Conservation (phyloP, 1,140 invertebrate genomes). For the Bursaphelenchus mucronatus region DNA sequence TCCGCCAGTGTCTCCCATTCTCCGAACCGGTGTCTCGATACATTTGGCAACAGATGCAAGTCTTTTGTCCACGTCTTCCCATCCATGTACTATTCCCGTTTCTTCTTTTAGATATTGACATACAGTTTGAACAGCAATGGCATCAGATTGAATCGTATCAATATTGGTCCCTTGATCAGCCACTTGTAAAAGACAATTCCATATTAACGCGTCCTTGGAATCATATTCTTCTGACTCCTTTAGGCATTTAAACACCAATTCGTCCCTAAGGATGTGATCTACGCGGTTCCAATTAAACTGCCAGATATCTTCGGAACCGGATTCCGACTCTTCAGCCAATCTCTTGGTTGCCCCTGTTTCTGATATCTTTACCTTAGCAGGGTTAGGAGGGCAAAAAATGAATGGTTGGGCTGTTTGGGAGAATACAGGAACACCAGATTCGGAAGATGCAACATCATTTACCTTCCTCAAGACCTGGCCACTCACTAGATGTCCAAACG, state of each 20-base stretch:
- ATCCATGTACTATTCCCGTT: background rate
- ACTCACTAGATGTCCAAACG: background rate
- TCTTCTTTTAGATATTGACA: background rate
- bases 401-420: background rate
- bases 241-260: constrained; percentile 32
- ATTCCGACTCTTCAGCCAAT: background rate
- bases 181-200: constrained; percentile 8
- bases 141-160: background rate
- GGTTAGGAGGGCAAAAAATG: background rate
- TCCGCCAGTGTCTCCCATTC: constrained; percentile 42
- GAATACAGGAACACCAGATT: constrained; percentile 7
- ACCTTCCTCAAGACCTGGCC: background rate
- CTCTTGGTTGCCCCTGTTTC: background rate
- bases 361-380: background rate
- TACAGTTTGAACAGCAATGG: constrained; percentile 1
- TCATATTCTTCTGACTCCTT: constrained; percentile 1
- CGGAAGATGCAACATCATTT: background rate
- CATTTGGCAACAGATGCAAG: constrained; percentile 2
- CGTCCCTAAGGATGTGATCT: constrained; percentile 41
- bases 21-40: constrained; percentile 24
- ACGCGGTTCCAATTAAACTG: constrained; percentile 35
- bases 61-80: background rate
- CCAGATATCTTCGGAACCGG: constrained; percentile 22
- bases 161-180: background rate
- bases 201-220: background rate